Evolutionary conservation across 2,888 invertebrate genomes (phyloP).

Genomic region (Campoplex capitator): DNA sequence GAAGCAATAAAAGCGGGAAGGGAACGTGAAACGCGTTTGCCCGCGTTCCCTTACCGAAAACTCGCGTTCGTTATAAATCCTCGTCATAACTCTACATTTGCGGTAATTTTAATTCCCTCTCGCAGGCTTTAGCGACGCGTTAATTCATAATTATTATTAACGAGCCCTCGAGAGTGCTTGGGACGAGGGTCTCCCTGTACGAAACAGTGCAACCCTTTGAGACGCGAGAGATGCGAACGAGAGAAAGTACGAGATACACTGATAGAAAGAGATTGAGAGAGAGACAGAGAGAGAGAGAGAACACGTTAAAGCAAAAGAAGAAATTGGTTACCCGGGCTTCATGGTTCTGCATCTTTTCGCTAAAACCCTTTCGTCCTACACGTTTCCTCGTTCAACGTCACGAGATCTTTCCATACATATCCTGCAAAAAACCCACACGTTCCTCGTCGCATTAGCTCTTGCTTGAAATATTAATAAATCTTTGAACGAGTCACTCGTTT

Average conservation of each 20-base stretch:
- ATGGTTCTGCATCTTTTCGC: conserved; percentile 61
- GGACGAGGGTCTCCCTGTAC: conserved; percentile 66
- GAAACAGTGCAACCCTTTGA: conserved; percentile 71
- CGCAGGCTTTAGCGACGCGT: conserved; percentile 78
- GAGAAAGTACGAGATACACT: conserved; percentile 41
- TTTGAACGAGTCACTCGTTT: conserved; percentile 44
- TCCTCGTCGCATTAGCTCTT: conserved; percentile 48
- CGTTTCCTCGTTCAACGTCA: conserved; percentile 45
- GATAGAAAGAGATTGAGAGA: conserved; percentile 60
- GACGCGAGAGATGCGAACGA: conserved; percentile 66
- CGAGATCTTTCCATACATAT: conserved; percentile 45
- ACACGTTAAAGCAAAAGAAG: conserved; percentile 58
- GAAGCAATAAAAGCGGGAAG: conserved; percentile 24
- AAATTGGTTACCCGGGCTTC: conserved; percentile 63
- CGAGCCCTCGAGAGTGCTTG: conserved; percentile 72
- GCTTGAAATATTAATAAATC: conserved; percentile 54
- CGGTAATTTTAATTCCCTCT: conserved; percentile 82
- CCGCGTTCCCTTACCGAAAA: conserved; percentile 13
- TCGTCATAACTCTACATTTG: conserved; percentile 82
- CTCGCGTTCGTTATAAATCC: conserved; percentile 78
- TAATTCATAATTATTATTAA: conserved; percentile 84
- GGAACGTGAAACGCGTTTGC: conserved; percentile 47
- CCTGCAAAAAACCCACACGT: conserved; percentile 58
- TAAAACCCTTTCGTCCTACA: conserved; percentile 62
- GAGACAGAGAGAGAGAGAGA: background rate